phyloP scores from a whole-genome alignment of 92 coral and sea anemone genomes.

The Umimayanthus kanabou region DNA sequence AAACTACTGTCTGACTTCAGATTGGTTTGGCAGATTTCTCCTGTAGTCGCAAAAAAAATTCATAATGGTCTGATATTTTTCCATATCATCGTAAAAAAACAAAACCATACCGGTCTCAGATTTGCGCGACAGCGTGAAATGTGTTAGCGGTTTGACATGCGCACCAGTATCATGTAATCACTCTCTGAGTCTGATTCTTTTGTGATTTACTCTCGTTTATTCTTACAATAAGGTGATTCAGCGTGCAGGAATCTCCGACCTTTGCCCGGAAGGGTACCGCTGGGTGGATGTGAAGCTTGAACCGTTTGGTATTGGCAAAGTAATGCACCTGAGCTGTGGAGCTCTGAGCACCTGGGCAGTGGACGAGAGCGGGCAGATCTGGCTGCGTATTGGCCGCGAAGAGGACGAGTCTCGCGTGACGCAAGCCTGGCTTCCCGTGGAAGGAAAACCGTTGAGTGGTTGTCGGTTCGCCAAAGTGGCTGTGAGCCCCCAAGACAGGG shows the following conservation, averaged over 20 bases:
- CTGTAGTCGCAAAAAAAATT: too few species aligned
- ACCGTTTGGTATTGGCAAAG: slow-evolving; percentile 73
- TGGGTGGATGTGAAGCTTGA: slow-evolving; percentile 74
- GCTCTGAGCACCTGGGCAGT: slow-evolving; percentile 96
- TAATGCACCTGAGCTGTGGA: slow-evolving; percentile 91
- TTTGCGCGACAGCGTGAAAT: too few species aligned
- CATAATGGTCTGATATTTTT: too few species aligned
- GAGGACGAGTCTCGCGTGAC: slow-evolving; percentile 67
- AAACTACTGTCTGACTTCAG: too few species aligned
- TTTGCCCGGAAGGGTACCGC: slow-evolving; percentile 87
- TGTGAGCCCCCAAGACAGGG: slow-evolving; percentile 83
- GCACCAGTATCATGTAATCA: too few species aligned
- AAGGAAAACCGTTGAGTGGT: slow-evolving; percentile 64
- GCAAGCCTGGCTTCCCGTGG: slow-evolving; percentile 91
- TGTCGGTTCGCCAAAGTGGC: slow-evolving; percentile 81
- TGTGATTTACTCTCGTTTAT: background rate
- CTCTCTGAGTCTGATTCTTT: background rate
- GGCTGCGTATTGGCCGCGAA: slow-evolving; percentile 88
- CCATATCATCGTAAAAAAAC: too few species aligned
- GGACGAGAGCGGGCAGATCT: slow-evolving; percentile 76
- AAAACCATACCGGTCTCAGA: too few species aligned
- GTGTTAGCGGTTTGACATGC: too few species aligned
- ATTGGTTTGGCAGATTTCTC: too few species aligned
- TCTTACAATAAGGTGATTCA: slow-evolving; percentile 57
- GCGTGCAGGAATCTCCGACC: slow-evolving; percentile 75